A percentile compares a stretch with the other conserved stretches of the same genome.
Conservation (phyloP, 2,797 vertebrate genomes). For the Cheirogaleus major region DNA sequence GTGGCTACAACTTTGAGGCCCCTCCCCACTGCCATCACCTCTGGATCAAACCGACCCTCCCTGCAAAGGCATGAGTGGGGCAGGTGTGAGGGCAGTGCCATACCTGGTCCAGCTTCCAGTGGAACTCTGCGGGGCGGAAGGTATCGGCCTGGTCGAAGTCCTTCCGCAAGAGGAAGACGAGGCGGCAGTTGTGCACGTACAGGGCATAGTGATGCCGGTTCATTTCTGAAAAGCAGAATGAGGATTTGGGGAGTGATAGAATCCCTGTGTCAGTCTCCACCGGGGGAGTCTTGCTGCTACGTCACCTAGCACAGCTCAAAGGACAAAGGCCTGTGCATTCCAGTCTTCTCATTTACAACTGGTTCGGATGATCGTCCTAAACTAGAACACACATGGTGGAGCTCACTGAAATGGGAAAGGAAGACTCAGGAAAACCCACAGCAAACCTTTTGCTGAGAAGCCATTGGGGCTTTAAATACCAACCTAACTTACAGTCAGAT, state of each 20-base stretch:
- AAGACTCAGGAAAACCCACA: background rate
- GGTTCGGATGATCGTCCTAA: background rate
- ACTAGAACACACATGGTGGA: background rate
- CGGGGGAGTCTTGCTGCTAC: background rate
- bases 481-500: background rate
- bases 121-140: slow-evolving; percentile 97
- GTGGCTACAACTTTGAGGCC: background rate
- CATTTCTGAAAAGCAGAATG: slow-evolving; percentile 92
- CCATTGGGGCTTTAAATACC: background rate
- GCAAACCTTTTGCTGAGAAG: background rate
- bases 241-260: background rate
- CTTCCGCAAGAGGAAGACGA: slow-evolving; percentile 96
- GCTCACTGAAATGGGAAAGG: background rate
- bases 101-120: slow-evolving; percentile 99
- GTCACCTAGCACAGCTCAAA: background rate
- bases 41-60: background rate
- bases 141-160: slow-evolving; percentile 96
- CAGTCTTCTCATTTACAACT: background rate
- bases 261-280: background rate
- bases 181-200: slow-evolving; percentile 97
- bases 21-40: no score
- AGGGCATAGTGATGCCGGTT: slow-evolving; percentile 98
- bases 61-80: accelerated
- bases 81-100: accelerated
- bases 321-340: background rate